These are phyloP conservation scores for Sphyrna mokarran DNA, from an alignment of 2,113 vertebrate genomes.

Conservation along the genomic window DNA sequence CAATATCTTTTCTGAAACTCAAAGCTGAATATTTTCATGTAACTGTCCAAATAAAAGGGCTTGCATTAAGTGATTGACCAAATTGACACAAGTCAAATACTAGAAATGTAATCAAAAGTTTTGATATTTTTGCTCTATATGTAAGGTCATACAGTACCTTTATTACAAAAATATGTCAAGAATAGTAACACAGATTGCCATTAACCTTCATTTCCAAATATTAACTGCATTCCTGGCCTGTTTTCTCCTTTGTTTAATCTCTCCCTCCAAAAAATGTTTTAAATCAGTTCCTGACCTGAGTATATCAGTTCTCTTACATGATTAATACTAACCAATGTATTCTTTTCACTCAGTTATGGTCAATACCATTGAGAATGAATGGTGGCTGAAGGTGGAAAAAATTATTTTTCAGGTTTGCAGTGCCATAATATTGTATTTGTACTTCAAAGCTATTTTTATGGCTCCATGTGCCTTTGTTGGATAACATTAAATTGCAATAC, in stretches of 20 bases:
- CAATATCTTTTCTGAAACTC: neutral
- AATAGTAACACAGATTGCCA: neutral
- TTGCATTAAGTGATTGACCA: neutral
- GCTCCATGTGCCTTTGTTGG: conserved; percentile 24
- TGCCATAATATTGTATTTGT: neutral
- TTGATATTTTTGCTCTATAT: conserved; percentile 1
- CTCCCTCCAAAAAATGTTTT: neutral
- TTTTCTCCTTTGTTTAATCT: neutral
- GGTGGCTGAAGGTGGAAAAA: neutral
- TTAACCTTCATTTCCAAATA: neutral
- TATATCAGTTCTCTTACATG: neutral
- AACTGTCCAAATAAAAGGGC: neutral
- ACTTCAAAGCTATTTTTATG: conserved; percentile 30
- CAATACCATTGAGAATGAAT: neutral
- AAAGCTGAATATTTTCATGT: neutral
- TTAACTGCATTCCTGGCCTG: neutral
- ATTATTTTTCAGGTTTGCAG: neutral
- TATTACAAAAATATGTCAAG: neutral
- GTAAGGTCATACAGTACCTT: neutral
- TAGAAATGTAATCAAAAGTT: neutral
- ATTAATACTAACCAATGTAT: neutral
- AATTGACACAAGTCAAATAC: neutral
- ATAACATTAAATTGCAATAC: neutral
- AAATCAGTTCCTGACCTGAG: neutral
- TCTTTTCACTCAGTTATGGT: neutral